Evolutionary conservation across 2,888 invertebrate species (phyloP), one percentile per base, ranked within the genome.

Genomic region (Pollenia angustigena): DNA sequence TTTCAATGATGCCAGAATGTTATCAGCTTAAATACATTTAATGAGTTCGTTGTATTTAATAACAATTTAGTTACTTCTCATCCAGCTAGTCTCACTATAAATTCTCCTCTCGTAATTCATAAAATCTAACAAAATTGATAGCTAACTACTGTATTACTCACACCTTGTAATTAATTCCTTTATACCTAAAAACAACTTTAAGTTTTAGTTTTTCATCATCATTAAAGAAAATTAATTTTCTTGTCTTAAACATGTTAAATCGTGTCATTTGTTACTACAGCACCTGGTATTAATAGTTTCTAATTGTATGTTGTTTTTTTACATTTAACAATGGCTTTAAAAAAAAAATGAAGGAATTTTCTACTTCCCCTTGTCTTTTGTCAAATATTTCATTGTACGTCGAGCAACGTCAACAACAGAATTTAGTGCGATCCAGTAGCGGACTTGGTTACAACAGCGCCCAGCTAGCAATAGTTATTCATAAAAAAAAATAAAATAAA

Each of bases 271-370:
- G 72, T 79, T 79, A 84, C 64, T 72, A 60, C 60, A 44, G 58
- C 83, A 84, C 78, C 83, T 84, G 78, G 23, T 66, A 66, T 78
- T 79, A 84, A 66, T 78, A 72, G 64, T 66, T 79, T 79, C 66
- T 79, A 72, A 58, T 72, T 79, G 58, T 58, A 62, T 16, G 40
- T 54, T 71, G 42, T 23, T 83, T 78, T 56, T 42, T 2, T 46
- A 52, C 16, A 54, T 14, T 64, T 71, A 50, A 54, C 23, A 66
- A 48, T 48, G 8, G 16, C 4, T 7, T 66, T 42, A 8, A 40
- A 1, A 16, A 48, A 50, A 48, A 50, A 71, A 32, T 48, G 50
- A 56, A 50, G 69, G 54, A 50, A 78, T 66, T 72, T 64, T 71
- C 12, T 12, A 50, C 54, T 64, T 72, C 62, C 42, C 48, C 23